Percentiles rank a stretch among this genome's conserved stretches.
These are phyloP conservation scores for Thereva unica DNA, from an alignment of 2,888 invertebrate genomes.

Conservation along the genomic window DNA sequence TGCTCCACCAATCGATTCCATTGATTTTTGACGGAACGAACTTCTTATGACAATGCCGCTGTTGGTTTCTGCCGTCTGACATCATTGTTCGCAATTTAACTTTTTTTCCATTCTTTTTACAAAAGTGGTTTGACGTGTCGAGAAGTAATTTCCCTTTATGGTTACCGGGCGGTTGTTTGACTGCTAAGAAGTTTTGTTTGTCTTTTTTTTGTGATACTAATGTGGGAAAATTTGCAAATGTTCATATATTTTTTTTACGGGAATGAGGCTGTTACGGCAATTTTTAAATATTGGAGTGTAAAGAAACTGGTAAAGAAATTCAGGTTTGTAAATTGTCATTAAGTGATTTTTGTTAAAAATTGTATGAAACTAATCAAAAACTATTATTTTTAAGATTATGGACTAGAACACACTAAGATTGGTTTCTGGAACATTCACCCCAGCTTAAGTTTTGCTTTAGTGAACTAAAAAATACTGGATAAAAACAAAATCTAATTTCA, in stretches of 20 bases:
- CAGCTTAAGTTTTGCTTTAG: too few relatives aligned
- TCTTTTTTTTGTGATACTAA: slow-evolving; percentile 2
- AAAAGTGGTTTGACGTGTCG: slow-evolving; percentile 23
- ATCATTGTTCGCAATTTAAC: slow-evolving; percentile 4
- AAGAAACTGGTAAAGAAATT: too few relatives aligned
- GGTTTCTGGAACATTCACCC: too few relatives aligned
- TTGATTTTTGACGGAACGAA: slow-evolving; percentile 23
- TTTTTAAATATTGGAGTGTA: too few relatives aligned
- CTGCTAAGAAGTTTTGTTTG: slow-evolving; percentile 15
- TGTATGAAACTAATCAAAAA: too few relatives aligned
- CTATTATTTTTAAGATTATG: too few relatives aligned
- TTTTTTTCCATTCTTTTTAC: slow-evolving; percentile 2
- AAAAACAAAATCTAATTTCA: too few relatives aligned
- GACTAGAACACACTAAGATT: too few relatives aligned
- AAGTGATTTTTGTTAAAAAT: too few relatives aligned
- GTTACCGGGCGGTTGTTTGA: background rate
- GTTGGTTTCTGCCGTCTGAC: slow-evolving; percentile 6
- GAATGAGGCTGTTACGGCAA: too few relatives aligned
- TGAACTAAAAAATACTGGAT: background rate
- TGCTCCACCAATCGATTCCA: slow-evolving; percentile 27
- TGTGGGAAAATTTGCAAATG: slow-evolving; percentile 24
- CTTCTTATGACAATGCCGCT: background rate
- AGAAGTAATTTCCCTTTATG: slow-evolving; percentile 22
- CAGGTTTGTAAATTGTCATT: too few relatives aligned
- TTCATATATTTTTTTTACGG: too few relatives aligned